Conservation (phyloP, 2,797 vertebrate genomes). For the Parauchenoglanis punctatus region DNA sequence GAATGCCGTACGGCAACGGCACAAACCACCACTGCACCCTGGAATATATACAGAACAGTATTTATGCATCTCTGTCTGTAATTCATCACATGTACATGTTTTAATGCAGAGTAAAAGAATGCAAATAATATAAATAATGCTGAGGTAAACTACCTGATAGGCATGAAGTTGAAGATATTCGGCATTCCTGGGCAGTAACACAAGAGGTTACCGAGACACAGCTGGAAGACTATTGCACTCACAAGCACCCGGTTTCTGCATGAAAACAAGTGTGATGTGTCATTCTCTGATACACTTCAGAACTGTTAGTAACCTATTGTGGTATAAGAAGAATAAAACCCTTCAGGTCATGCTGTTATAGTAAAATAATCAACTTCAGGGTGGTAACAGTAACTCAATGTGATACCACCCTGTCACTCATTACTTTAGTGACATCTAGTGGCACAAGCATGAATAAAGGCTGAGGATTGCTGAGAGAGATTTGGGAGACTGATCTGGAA, state of each 20-base stretch:
- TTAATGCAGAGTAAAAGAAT: neutral
- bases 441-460: neutral
- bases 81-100: neutral
- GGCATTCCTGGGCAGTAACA: constrained; percentile 91
- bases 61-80: neutral
- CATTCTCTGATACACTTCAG: neutral
- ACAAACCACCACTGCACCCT: constrained; percentile 90
- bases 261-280: neutral
- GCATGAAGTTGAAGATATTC: constrained; percentile 92
- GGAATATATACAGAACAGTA: neutral
- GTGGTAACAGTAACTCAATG: neutral
- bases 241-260: constrained; percentile 83
- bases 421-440: neutral
- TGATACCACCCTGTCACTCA: neutral
- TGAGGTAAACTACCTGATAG: constrained; percentile 76
- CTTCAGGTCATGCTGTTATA: neutral
- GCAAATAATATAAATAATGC: neutral
- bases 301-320: no score
- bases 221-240: constrained; percentile 84
- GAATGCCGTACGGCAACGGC: constrained; percentile 82
- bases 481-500: neutral
- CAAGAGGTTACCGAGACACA: constrained; percentile 85
- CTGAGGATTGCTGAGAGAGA: neutral
- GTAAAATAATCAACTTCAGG: neutral
- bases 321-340: neutral